These are phyloP conservation scores for Rousettus madagascariensis DNA, from an alignment of 2,797 vertebrate genomes.

Conservation along the genomic window DNA sequence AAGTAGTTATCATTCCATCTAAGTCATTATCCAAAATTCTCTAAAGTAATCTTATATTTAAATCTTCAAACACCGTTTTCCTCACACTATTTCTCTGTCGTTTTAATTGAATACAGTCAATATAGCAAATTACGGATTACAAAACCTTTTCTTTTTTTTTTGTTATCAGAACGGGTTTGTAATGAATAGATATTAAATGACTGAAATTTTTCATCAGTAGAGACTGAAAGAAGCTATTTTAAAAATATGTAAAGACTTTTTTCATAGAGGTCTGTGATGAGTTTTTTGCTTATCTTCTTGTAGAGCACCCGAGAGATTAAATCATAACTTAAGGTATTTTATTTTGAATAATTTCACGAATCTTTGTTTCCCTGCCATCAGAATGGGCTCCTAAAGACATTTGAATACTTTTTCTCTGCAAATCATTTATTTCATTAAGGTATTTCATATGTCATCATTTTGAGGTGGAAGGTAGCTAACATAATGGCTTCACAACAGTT, in stretches of 20 bases:
- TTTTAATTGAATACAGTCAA: conserved; percentile 42
- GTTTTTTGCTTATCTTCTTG: background rate
- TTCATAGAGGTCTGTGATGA: background rate
- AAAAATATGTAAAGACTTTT: background rate
- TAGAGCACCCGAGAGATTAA: background rate
- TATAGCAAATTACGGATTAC: background rate
- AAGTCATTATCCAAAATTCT: conserved; percentile 33
- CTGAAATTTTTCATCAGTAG: background rate
- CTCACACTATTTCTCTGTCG: background rate
- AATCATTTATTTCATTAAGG: background rate
- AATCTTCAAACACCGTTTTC: conserved; percentile 17
- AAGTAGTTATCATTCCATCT: conserved; percentile 27
- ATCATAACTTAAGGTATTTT: background rate
- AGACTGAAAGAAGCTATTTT: background rate
- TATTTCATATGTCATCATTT: background rate
- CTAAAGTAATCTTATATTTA: conserved; percentile 48
- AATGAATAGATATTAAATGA: background rate
- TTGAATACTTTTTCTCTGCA: background rate
- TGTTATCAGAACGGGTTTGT: background rate
- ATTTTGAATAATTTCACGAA: background rate
- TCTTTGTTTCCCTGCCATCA: background rate
- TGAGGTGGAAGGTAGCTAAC: background rate
- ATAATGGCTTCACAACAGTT: background rate
- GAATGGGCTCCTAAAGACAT: background rate
- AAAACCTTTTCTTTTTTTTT: background rate